These are phyloP conservation scores for Nymphalis polychloros DNA, from an alignment of 2,888 invertebrate species.

Conservation along the genomic window DNA sequence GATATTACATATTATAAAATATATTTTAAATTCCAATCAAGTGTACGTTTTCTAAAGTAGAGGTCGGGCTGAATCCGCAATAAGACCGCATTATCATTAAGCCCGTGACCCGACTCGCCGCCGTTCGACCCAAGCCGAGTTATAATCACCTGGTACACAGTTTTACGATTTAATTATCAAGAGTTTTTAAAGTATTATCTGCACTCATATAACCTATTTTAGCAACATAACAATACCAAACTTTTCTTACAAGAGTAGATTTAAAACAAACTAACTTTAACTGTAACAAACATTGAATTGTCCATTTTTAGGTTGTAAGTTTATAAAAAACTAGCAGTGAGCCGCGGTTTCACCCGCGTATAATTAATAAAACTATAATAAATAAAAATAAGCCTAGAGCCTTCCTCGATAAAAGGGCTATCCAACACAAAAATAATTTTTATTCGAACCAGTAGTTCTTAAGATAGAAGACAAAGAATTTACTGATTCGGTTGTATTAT, in stretches of 20 bases:
- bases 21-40: conserved; percentile 60
- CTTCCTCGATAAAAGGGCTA: too few species aligned
- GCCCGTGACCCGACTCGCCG: conserved; percentile 46
- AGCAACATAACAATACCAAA: background rate
- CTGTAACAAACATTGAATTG: background rate
- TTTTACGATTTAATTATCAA: conserved; percentile 1
- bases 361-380: too few species aligned
- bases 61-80: conserved; percentile 69
- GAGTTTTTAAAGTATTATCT: background rate
- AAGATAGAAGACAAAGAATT: too few species aligned
- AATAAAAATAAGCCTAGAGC: too few species aligned
- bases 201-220: background rate
- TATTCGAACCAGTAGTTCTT: too few species aligned
- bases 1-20: conserved; percentile 11
- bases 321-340: too few species aligned
- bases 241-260: too few species aligned
- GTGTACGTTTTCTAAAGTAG: conserved; percentile 62
- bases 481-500: too few species aligned
- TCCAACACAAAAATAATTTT: too few species aligned
- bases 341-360: too few species aligned
- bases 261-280: too few species aligned
- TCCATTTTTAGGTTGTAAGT: too few species aligned
- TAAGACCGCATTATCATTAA: conserved; percentile 67
- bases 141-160: conserved; percentile 11
- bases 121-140: conserved; percentile 42